phyloP scores from a whole-genome alignment of 1,140 invertebrate genomes.

The Teleogryllus occipitalis region DNA sequence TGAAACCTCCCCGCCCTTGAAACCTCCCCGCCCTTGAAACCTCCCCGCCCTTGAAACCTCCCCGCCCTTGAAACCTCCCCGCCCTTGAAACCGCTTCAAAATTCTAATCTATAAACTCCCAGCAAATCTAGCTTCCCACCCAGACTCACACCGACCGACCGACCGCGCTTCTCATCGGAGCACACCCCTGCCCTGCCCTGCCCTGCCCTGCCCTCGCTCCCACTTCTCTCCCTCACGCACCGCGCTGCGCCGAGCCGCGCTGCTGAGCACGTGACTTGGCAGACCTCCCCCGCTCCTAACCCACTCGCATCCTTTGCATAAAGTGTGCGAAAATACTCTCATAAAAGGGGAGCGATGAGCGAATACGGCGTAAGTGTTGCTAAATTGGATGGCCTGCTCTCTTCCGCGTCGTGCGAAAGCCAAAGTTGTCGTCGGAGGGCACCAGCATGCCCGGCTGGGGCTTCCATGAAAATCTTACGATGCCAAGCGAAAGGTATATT shows the following conservation, averaged over 20 bases:
- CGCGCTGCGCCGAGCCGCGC: too few relatives aligned
- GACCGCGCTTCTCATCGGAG: background rate
- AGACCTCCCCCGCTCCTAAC: background rate
- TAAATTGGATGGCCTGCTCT: background rate
- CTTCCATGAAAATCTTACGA: too few relatives aligned
- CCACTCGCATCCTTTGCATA: background rate
- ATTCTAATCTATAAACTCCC: too few relatives aligned
- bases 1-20: too few relatives aligned
- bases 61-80: too few relatives aligned
- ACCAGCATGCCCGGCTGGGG: background rate
- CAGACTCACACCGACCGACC: too few relatives aligned
- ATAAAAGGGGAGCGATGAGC: background rate
- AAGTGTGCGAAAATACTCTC: background rate
- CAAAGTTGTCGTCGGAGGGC: background rate
- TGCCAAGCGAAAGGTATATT: too few relatives aligned
- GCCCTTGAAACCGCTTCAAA: too few relatives aligned
- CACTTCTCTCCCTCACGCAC: too few relatives aligned
- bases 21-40: too few relatives aligned
- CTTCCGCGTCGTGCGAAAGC: background rate
- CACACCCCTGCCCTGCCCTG: background rate
- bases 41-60: too few relatives aligned
- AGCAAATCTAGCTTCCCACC: too few relatives aligned
- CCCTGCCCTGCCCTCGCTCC: background rate
- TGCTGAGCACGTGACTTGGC: background rate
- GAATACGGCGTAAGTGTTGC: background rate